Percentiles rank a stretch among this genome's conserved stretches.
Conservation (phyloP, 2,888 invertebrate species). For the Sinodicranocentrus sp. region DNA sequence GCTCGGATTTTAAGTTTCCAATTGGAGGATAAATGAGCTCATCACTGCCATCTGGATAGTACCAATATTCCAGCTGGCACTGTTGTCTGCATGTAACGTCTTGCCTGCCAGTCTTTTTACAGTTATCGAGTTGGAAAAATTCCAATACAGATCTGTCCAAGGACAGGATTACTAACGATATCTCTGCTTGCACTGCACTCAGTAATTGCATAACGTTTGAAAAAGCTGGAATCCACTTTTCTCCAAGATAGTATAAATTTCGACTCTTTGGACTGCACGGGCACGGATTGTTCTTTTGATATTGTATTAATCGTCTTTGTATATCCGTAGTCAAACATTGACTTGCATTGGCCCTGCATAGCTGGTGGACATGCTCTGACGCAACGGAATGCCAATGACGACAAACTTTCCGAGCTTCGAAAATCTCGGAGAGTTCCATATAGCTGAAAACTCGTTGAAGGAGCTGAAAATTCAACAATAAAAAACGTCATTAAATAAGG, state of each 20-base stretch:
- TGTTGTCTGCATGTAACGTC: slow-evolving; percentile 40
- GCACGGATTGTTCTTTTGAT: background rate
- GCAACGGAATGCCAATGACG: slow-evolving; percentile 42
- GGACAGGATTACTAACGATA: slow-evolving; percentile 35
- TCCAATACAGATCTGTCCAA: slow-evolving; percentile 37
- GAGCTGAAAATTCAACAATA: slow-evolving; percentile 47
- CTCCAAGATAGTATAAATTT: slow-evolving; percentile 11
- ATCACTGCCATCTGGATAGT: slow-evolving; percentile 64
- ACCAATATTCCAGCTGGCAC: slow-evolving; percentile 64
- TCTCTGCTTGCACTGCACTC: slow-evolving; percentile 27
- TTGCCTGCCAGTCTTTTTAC: background rate
- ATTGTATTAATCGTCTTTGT: slow-evolving; percentile 21
- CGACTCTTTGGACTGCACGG: slow-evolving; percentile 40
- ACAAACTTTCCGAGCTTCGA: slow-evolving; percentile 45
- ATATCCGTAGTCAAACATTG: slow-evolving; percentile 4
- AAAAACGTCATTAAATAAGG: no score
- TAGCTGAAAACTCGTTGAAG: slow-evolving; percentile 43
- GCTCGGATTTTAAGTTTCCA: background rate
- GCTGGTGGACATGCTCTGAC: slow-evolving; percentile 31
- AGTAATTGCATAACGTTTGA: slow-evolving; percentile 24
- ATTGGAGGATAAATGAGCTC: slow-evolving; percentile 42
- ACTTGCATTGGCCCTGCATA: background rate
- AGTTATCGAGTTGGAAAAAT: slow-evolving; percentile 43
- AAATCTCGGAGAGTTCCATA: slow-evolving; percentile 27
- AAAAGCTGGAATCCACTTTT: slow-evolving; percentile 18